phyloP scores from a whole-genome alignment of 1,140 invertebrate species.

The Ganaspis sp. region DNA sequence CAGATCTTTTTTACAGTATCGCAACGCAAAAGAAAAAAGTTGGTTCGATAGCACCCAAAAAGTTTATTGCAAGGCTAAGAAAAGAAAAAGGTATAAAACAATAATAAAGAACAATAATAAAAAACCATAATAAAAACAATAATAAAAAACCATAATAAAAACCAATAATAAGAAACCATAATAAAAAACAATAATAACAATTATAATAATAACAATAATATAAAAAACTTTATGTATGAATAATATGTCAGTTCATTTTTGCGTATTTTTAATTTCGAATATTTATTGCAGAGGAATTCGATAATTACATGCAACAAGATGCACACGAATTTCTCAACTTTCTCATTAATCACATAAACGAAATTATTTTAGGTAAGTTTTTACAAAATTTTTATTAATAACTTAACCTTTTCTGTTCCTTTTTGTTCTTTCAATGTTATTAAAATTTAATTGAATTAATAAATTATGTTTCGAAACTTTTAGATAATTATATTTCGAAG shows the following conservation, averaged over 20 bases:
- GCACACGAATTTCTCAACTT: constrained; percentile 99
- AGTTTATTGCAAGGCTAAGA: constrained; percentile 97
- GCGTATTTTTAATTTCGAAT: neutral
- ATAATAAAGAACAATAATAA: neutral
- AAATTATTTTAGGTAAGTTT: constrained; percentile 90
- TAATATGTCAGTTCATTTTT: too few relatives aligned
- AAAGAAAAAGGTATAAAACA: constrained; percentile 94
- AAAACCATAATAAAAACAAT: too few relatives aligned
- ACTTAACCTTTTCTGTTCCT: too few relatives aligned
- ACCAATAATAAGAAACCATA: too few relatives aligned
- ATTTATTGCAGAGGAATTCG: constrained; percentile 92
- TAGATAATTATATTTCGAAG: neutral
- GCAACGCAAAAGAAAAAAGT: constrained; percentile 99
- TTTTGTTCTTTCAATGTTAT: too few relatives aligned
- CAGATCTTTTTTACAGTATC: constrained; percentile 99
- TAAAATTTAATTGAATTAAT: too few relatives aligned
- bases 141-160: too few relatives aligned
- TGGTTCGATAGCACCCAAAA: constrained; percentile 99
- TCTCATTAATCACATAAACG: constrained; percentile 97
- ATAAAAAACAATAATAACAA: too few relatives aligned
- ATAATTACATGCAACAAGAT: constrained; percentile 99
- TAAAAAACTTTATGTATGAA: too few relatives aligned
- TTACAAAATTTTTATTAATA: too few relatives aligned
- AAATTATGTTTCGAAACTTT: neutral
- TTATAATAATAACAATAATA: too few relatives aligned